These are phyloP conservation scores for Menura novaehollandiae DNA, from an alignment of 2,113 vertebrate species.

Conservation along the genomic window DNA sequence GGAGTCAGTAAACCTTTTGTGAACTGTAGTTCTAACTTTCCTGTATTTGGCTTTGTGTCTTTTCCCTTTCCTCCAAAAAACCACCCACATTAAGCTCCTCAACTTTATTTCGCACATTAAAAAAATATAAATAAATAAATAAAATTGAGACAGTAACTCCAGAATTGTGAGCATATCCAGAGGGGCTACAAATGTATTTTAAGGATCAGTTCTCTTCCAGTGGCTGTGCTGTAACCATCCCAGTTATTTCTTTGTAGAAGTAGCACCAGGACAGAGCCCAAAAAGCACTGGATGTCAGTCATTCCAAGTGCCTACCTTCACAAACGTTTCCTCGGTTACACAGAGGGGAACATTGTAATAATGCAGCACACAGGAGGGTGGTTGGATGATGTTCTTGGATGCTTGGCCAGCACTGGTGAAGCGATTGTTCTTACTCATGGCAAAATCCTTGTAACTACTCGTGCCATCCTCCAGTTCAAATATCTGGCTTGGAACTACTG, in stretches of 20 bases:
- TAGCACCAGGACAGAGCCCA: not conserved
- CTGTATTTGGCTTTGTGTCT: not conserved
- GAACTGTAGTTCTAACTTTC: not conserved
- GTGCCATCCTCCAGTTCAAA: slow-evolving; percentile 92
- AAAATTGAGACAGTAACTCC: not conserved
- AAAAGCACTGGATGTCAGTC: not conserved
- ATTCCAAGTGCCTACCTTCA: slow-evolving; percentile 75
- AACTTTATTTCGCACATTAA: not conserved
- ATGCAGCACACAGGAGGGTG: slow-evolving; percentile 93
- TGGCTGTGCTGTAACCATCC: not conserved
- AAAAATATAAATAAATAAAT: not conserved
- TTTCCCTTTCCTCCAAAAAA: not conserved
- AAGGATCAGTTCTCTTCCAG: not conserved
- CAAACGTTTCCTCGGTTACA: slow-evolving; percentile 88
- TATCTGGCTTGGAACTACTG: slow-evolving; percentile 95
- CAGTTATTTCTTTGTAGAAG: not conserved
- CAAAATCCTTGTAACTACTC: slow-evolving; percentile 96
- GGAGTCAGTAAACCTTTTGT: not conserved
- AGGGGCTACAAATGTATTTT: not conserved
- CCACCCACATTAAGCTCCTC: not conserved
- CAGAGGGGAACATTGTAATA: slow-evolving; percentile 93
- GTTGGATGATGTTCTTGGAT: slow-evolving; percentile 97
- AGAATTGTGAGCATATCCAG: not conserved
- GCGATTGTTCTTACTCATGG: slow-evolving; percentile 96
- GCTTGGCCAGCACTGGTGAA: slow-evolving; percentile 95